Evolutionary conservation across 2,888 invertebrate genomes (phyloP), one percentile per base, ranked within the genome.

Genomic region (Chloroclystis v-ata): DNA sequence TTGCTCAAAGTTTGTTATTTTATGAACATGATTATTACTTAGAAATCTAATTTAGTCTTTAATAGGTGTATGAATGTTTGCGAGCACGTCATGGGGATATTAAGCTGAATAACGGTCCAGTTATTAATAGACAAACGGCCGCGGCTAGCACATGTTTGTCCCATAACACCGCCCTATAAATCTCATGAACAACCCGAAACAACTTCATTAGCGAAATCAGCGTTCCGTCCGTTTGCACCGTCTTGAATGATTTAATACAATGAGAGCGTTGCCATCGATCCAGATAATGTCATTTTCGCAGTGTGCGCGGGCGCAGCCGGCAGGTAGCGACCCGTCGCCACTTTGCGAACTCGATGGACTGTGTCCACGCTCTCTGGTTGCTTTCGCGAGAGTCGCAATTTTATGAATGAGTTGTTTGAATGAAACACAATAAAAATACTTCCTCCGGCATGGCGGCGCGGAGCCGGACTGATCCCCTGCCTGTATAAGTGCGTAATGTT

Each of bases 401-500:
- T 84, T 83, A 83, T 85, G 85, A 85, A 86, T 85, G 84, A 83
- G 72, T 79, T 82, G 78, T 78, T 85, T 82, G 79, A 84, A 86
- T 82, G 82, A 78, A 82, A 79, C 70, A 76, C 73, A 75, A 78
- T 81, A 82, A 82, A 81, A 80, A 72, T 72, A 70, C 61, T 67
- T 63, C 59, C 65, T 57, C 63, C 60, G 65, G 65, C 63, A 67
- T 69, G 70, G 60, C 72, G 71, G 68, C 64, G 71, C 72, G 67
- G 66, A 75, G 74, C 75, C n/a, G n/a, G n/a, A n/a, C n/a, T n/a
- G n/a, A n/a, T n/a, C n/a, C n/a, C n/a, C n/a, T n/a, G 65, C 62
- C 62, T 64, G 72, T 65, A 69, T 68, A 67, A 68, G 60, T 59
- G 60, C 61, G 65, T 65, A 67, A 65, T 65, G 67, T 72, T 70